Evolutionary conservation across 1,140 invertebrate species (phyloP).

Genomic region (Phenacoccus solenopsis): DNA sequence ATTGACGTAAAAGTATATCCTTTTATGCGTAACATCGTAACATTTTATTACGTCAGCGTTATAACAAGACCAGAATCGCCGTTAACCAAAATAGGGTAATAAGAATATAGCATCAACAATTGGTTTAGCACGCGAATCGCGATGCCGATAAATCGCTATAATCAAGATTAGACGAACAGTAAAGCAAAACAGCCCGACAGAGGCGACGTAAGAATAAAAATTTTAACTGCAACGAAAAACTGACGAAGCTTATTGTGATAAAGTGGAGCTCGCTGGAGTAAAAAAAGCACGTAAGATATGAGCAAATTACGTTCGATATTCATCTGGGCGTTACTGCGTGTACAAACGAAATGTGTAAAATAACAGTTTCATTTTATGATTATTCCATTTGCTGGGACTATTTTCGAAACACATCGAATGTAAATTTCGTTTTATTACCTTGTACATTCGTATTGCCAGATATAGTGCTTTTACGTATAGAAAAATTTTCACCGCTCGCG

Average conservation of each 20-base stretch:
- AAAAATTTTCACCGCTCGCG: not conserved
- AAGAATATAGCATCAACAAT: not conserved
- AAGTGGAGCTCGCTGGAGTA: not conserved
- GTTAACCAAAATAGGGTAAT: not conserved
- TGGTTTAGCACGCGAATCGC: not conserved
- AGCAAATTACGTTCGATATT: not conserved
- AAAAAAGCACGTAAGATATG: not conserved
- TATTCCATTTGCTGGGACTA: slow-evolving; percentile 1
- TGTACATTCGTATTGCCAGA: not conserved
- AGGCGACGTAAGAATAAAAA: not conserved
- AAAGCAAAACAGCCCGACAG: not conserved
- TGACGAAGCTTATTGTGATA: not conserved
- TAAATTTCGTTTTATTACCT: not conserved
- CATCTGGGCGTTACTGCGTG: not conserved
- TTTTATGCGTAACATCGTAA: no score
- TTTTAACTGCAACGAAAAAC: not conserved
- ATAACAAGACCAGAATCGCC: not conserved
- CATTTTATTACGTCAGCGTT: not conserved
- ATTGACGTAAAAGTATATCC: no score
- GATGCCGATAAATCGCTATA: not conserved
- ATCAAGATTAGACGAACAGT: not conserved
- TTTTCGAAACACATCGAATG: not conserved
- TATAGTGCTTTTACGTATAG: not conserved
- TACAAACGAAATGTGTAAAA: slow-evolving; percentile 2
- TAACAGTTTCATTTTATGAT: slow-evolving; percentile 3